Percentiles rank a stretch among this genome's conserved stretches.
Evolutionary conservation across 2,888 invertebrate species (phyloP).

Genomic region (Cetonia aurata): DNA sequence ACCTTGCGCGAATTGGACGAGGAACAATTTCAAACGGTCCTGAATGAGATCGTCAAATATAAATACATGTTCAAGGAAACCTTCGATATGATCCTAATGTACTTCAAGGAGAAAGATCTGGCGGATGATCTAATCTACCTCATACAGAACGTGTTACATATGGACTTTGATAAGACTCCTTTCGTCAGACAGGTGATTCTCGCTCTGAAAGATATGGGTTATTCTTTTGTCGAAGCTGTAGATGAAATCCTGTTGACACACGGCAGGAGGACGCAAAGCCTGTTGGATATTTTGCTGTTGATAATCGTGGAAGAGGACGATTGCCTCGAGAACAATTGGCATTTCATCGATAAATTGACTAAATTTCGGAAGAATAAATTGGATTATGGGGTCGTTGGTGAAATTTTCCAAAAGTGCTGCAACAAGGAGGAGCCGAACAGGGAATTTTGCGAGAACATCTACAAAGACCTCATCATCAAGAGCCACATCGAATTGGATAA

Average conservation of each 20-base stretch:
- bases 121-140: slow-evolving; percentile 18
- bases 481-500: slow-evolving; percentile 33
- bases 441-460: slow-evolving; percentile 39
- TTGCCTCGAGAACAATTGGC: slow-evolving; percentile 43
- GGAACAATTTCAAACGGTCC: background rate
- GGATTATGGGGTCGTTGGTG: slow-evolving; percentile 36
- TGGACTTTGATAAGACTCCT: slow-evolving; percentile 34
- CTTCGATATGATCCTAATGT: slow-evolving; percentile 16
- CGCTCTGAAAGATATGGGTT: slow-evolving; percentile 41
- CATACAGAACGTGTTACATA: slow-evolving; percentile 23
- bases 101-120: slow-evolving; percentile 21
- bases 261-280: slow-evolving; percentile 27
- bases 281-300: slow-evolving; percentile 44
- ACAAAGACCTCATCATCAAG: slow-evolving; percentile 40
- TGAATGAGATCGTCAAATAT: slow-evolving; percentile 4
- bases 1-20: slow-evolving; percentile 18
- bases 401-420: slow-evolving; percentile 42
- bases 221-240: slow-evolving; percentile 37
- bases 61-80: slow-evolving; percentile 10
- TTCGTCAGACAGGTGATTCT: slow-evolving; percentile 36
- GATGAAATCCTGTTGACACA: slow-evolving; percentile 43
- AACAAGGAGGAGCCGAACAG: slow-evolving; percentile 7
- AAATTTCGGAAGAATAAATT: slow-evolving; percentile 35
- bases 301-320: slow-evolving; percentile 43
- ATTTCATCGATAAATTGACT: slow-evolving; percentile 42